A percentile compares a stretch with the other conserved stretches of the same genome.
phyloP scores from a whole-genome alignment of 1,140 invertebrate species.

The Steinernema feltiae region DNA sequence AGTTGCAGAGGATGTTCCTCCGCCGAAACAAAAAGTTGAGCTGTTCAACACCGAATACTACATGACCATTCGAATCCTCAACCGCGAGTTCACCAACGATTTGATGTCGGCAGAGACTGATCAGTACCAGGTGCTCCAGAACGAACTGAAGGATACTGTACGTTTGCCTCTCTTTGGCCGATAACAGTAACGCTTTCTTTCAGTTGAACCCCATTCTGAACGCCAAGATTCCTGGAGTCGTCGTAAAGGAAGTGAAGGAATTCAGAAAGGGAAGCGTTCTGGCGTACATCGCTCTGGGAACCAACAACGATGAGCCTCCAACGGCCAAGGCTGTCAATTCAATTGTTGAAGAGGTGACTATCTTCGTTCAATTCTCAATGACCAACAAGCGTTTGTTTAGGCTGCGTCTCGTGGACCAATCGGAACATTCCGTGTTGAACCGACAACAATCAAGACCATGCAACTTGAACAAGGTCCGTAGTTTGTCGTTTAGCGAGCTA shows the following conservation, averaged over 20 bases:
- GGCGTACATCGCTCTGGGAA: slow-evolving; percentile 31
- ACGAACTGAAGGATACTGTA: slow-evolving; percentile 27
- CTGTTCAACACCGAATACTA: slow-evolving; percentile 23
- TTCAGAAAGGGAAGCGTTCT: slow-evolving; percentile 37
- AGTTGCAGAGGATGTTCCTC: slow-evolving; percentile 19
- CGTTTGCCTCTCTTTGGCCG: background rate
- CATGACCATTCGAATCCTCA: slow-evolving; percentile 35
- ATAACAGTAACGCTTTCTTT: background rate
- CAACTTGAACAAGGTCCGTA: slow-evolving; percentile 19
- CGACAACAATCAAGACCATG: slow-evolving; percentile 26
- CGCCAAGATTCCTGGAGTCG: slow-evolving; percentile 20
- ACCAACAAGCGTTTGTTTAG: background rate
- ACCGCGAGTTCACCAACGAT: slow-evolving; percentile 34
- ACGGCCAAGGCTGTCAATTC: slow-evolving; percentile 30
- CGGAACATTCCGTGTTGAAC: slow-evolving; percentile 31
- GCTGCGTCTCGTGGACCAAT: slow-evolving; percentile 23
- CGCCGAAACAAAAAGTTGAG: background rate
- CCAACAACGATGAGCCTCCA: slow-evolving; percentile 19
- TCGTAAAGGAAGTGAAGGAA: background rate
- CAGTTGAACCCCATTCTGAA: slow-evolving; percentile 33
- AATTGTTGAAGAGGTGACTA: slow-evolving; percentile 30
- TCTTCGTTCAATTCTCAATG: background rate
- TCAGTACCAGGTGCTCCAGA: slow-evolving; percentile 31
- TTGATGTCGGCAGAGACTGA: slow-evolving; percentile 28
- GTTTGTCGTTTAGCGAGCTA: background rate